A percentile compares a stretch with the other conserved stretches of the same genome.
Evolutionary conservation across 1,140 invertebrate species (phyloP).

Genomic region (Himalopsyche phryganea): DNA sequence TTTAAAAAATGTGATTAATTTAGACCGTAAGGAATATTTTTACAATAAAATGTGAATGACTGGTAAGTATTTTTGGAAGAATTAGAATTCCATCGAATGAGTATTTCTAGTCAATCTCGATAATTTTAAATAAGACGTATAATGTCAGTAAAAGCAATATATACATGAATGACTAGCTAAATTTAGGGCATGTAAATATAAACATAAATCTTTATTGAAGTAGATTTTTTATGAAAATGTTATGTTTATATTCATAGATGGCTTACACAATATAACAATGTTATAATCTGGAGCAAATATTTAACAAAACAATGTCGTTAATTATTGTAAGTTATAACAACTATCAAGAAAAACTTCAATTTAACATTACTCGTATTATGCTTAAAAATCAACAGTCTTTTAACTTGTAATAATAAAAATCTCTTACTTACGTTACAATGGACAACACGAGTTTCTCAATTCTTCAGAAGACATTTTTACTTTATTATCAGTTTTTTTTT

Average conservation of each 20-base stretch:
- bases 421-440: no score
- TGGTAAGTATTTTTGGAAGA: no score
- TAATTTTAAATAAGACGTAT: neutral
- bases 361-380: no score
- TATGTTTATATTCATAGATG: neutral
- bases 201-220: neutral
- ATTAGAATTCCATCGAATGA: no score
- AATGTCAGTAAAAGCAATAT: conserved; percentile 7
- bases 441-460: no score
- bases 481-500: no score
- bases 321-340: conserved; percentile 1
- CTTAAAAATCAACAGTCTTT: no score
- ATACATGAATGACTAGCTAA: neutral
- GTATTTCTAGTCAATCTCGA: no score
- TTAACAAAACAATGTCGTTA: neutral
- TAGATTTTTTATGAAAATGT: conserved; percentile 21
- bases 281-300: conserved; percentile 3
- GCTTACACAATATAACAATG: conserved; percentile 1
- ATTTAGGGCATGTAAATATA: neutral
- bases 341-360: no score
- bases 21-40: neutral
- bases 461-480: no score
- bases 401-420: no score
- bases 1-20: neutral
- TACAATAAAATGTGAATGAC: no score